Evolutionary conservation across 1,140 invertebrate species (phyloP).

Genomic region (Euglossa dilemma): DNA sequence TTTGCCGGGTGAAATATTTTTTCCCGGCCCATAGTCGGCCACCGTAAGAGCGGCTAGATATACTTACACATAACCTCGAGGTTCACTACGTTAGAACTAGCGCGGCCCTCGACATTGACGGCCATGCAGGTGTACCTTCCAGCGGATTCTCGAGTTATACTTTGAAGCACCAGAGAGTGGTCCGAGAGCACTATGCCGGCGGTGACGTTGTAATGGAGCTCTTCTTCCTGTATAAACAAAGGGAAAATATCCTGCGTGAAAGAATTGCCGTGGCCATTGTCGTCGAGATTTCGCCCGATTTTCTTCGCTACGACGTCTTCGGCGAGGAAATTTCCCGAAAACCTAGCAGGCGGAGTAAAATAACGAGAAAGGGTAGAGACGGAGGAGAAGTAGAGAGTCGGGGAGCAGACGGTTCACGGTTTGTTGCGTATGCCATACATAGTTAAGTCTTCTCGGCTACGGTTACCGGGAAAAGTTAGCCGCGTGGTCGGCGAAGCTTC

Average conservation of each 20-base stretch:
- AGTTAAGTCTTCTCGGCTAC: slow-evolving; percentile 16
- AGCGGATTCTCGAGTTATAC: slow-evolving; percentile 83
- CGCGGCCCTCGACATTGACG: slow-evolving; percentile 83
- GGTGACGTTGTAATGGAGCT: slow-evolving; percentile 83
- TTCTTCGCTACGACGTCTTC: neutral
- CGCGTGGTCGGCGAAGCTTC: slow-evolving; percentile 8
- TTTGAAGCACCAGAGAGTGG: slow-evolving; percentile 85
- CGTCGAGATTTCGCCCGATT: slow-evolving; percentile 1
- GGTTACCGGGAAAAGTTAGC: slow-evolving; percentile 27
- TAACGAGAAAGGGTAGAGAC: neutral
- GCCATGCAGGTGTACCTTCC: slow-evolving; percentile 85
- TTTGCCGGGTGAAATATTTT: neutral
- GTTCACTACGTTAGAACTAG: slow-evolving; percentile 83
- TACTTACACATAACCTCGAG: slow-evolving; percentile 86
- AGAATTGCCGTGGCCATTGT: neutral
- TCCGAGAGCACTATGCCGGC: slow-evolving; percentile 84
- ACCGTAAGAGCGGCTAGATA: slow-evolving; percentile 17
- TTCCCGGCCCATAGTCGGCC: neutral
- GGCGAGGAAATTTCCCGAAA: neutral
- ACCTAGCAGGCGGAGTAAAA: neutral
- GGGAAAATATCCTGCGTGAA: slow-evolving; percentile 41
- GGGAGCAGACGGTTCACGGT: neutral
- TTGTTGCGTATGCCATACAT: slow-evolving; percentile 8
- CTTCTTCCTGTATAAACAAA: slow-evolving; percentile 79
- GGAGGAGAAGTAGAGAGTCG: too few species aligned